Base-by-base conservation (phyloP, 2,113 vertebrate species). In the Chamaea fasciata region DNA sequence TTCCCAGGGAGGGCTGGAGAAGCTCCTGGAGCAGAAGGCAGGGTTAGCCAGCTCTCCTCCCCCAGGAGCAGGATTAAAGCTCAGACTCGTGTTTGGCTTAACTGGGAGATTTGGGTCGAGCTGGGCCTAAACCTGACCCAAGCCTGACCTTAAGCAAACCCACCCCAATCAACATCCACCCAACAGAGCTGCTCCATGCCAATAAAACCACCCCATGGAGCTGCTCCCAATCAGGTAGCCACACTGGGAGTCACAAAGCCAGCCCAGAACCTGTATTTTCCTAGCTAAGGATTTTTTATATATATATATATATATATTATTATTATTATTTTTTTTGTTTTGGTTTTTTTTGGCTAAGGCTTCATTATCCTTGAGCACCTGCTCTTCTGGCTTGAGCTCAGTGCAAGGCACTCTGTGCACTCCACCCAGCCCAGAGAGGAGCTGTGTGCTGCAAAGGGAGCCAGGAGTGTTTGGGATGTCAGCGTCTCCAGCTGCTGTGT, bases 401-500 rank as follows among this genome's bases (percentile, higher is more conserved):
- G 4, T 8, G 50, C 77, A 8, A 56, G 57, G 53, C 41, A 1
- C 70, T 41, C 20, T 2, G 35, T 8, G 93, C 89, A 15, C 15
- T 21, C n/a, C 52, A 3, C 20, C 2, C 35, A 56, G 57, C 26
- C 56, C 85, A 12, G 0, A 26, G 82, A 85, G 70, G 16, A 67
- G 0, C 41, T 64, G 24, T 2, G 77, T 30, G 82, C 93, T 52
- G 9, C 2, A 4, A 11, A 5, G 69, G 59, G 81, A 55, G 53
- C 70, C 94, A 88, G 82, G 70, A 19, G 41, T 37, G 65, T 44
- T 82, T 60, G 91, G 87, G 80, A 41, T 75, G 83, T 74, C 90
- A 31, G 86, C 0, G 10, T 5, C 79, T 81, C 11, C 88, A 80
- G 90, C 88, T 90, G 91, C 84, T 75, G 69, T 37, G 92, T 46